These are phyloP conservation scores for Spodoptera exigua DNA, from an alignment of 2,888 invertebrate genomes.

Conservation along the genomic window DNA sequence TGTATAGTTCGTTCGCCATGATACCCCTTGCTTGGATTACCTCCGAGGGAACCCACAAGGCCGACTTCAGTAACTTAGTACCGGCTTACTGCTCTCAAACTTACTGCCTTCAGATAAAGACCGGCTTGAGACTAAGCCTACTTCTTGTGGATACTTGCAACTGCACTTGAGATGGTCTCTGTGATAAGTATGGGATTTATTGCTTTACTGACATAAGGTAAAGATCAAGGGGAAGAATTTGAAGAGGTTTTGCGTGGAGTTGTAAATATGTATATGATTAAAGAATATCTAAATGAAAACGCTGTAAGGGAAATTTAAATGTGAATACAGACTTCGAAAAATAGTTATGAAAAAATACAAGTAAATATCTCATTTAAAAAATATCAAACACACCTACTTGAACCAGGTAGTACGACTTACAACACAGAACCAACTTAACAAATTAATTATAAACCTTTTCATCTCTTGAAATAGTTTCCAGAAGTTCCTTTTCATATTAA, in stretches of 20 bases:
- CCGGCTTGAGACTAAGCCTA: constrained; percentile 18
- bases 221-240: no score
- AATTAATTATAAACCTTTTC: constrained; percentile 31
- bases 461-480: constrained; percentile 41
- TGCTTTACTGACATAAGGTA: no score
- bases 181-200: constrained; percentile 5
- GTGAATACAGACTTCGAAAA: no score
- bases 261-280: no score
- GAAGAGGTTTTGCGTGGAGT: no score
- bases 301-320: no score
- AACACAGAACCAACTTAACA: constrained; percentile 13
- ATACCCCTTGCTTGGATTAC: constrained; percentile 26
- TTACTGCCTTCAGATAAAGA: constrained; percentile 47
- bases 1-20: constrained; percentile 1
- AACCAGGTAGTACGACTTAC: not conserved
- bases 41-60: constrained; percentile 27
- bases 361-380: no score
- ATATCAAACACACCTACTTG: not conserved
- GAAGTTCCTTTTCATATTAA: constrained; percentile 36
- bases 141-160: constrained; percentile 17
- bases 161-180: constrained; percentile 29
- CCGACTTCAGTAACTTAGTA: constrained; percentile 50
- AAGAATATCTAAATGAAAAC: no score
- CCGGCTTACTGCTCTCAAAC: constrained; percentile 47
- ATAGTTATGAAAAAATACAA: no score